These are phyloP conservation scores for Protosalanx chinensis DNA, from an alignment of 2,797 vertebrate genomes.

Conservation along the genomic window DNA sequence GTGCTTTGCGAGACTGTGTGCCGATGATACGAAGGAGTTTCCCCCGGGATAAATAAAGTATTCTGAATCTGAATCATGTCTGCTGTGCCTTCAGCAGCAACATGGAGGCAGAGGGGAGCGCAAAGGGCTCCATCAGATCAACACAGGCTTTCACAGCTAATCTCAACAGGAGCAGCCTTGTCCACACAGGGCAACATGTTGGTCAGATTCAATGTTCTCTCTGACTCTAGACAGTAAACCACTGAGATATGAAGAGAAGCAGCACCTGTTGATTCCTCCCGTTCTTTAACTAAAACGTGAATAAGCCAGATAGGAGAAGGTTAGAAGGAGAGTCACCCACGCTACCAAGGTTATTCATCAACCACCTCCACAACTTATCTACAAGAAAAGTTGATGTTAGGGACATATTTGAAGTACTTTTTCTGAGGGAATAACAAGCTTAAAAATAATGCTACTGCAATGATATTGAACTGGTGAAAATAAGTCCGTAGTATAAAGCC, in stretches of 20 bases:
- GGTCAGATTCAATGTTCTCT: slow-evolving; percentile 1
- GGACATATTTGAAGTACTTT: background rate
- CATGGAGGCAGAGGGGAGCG: background rate
- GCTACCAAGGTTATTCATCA: background rate
- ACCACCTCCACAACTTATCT: background rate
- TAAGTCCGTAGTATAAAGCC: no score
- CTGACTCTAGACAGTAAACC: no score
- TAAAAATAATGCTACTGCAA: no score
- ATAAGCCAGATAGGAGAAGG: slow-evolving; percentile 3
- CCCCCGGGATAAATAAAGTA: no score
- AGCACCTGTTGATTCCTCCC: no score
- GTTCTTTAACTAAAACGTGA: no score
- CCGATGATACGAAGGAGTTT: no score
- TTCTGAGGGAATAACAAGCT: no score
- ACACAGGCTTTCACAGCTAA: background rate
- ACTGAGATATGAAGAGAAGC: no score
- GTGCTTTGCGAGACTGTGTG: no score
- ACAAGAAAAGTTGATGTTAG: background rate
- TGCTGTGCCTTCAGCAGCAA: background rate
- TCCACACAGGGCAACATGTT: slow-evolving; percentile 19
- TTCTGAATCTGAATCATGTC: background rate
- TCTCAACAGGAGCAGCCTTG: slow-evolving; percentile 3
- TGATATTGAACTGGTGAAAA: no score
- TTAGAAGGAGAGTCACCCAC: slow-evolving; percentile 1
- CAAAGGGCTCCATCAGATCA: background rate